A percentile compares a stretch with the other conserved stretches of the same genome.
These are phyloP conservation scores for Phalacrocorax pelagicus DNA, from an alignment of 2,113 vertebrate species.

Conservation along the genomic window DNA sequence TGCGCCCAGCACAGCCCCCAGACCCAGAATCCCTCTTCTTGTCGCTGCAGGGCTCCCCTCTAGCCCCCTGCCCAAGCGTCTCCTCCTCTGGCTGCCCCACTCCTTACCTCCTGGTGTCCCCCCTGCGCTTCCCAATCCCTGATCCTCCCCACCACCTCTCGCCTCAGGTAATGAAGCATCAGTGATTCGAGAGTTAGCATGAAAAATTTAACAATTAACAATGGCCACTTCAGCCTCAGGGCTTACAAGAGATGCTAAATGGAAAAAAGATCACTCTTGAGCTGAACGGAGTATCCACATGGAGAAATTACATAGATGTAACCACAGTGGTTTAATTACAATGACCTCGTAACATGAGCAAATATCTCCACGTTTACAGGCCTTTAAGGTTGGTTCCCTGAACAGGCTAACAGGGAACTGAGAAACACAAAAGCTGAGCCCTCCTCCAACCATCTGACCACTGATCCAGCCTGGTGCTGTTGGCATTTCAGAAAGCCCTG, in stretches of 20 bases:
- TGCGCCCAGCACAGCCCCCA: background rate
- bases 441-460: background rate
- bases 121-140: background rate
- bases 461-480: background rate
- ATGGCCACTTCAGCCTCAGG: background rate
- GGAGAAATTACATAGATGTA: background rate
- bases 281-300: background rate
- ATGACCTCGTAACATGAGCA: accelerated
- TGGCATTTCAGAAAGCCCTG: accelerated
- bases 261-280: background rate
- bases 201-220: background rate
- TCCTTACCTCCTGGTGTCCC: background rate
- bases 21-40: background rate
- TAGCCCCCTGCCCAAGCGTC: background rate
- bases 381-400: background rate
- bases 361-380: background rate
- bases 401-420: background rate
- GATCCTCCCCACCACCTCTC: background rate
- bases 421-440: background rate
- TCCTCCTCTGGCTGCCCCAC: background rate
- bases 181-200: background rate
- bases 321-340: background rate
- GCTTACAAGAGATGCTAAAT: background rate
- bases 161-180: background rate
- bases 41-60: background rate